phyloP scores from a whole-genome alignment of 2,113 vertebrate genomes.

The Cryptotis parvus region DNA sequence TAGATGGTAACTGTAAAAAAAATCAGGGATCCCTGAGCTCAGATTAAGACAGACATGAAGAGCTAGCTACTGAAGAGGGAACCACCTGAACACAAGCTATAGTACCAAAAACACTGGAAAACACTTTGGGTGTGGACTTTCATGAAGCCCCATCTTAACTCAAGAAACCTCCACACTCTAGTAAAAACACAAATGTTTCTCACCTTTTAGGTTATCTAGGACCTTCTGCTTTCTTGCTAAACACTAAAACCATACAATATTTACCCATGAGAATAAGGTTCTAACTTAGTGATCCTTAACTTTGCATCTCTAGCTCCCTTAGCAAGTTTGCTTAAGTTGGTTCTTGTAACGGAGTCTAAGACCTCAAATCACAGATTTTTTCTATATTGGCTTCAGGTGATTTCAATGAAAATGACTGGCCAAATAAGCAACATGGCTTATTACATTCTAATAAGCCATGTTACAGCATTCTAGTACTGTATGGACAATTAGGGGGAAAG shows the following conservation, averaged over 20 bases:
- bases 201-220: not conserved
- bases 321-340: not conserved
- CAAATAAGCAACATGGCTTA: not conserved
- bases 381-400: not conserved
- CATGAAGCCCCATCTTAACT: not conserved
- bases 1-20: not conserved
- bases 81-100: not conserved
- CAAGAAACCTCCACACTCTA: not conserved
- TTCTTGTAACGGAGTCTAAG: not conserved
- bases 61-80: not conserved
- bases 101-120: not conserved
- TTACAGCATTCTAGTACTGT: fast-evolving
- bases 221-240: not conserved
- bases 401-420: not conserved
- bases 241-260: not conserved
- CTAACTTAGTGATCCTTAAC: not conserved
- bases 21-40: not conserved
- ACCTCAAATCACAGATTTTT: not conserved
- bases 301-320: not conserved
- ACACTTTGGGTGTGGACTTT: not conserved
- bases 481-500: not conserved
- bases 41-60: not conserved
- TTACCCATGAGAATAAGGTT: not conserved
- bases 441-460: too few relatives aligned
- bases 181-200: not conserved